Evolutionary conservation across 2,888 invertebrate species (phyloP).

Genomic region (Deilephila porcellus): DNA sequence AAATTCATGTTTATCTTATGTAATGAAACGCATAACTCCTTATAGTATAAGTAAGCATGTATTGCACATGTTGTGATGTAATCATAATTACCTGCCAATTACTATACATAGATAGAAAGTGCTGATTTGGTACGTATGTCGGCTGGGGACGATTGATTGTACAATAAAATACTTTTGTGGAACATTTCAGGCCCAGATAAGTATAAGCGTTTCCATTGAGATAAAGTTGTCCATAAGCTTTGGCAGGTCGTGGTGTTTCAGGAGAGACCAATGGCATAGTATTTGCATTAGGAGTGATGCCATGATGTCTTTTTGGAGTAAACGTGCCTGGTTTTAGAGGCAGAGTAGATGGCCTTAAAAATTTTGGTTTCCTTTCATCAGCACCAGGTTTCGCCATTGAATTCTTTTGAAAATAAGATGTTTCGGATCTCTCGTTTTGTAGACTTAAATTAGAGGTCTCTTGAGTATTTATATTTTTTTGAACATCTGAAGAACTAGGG

Average conservation of each 20-base stretch:
- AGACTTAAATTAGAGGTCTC: conserved; percentile 54
- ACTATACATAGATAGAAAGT: conserved; percentile 97
- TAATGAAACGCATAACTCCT: conserved; percentile 37
- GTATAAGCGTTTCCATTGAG: conserved; percentile 96
- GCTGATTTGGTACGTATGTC: conserved; percentile 95
- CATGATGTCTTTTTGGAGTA: conserved; percentile 91
- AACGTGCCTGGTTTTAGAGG: conserved; percentile 94
- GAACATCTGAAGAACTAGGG: conserved; percentile 72
- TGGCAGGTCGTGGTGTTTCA: conserved; percentile 95
- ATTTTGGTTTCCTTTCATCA: conserved; percentile 86
- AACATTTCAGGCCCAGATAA: conserved; percentile 95
- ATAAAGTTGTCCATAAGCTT: conserved; percentile 94
- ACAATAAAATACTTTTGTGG: conserved; percentile 96
- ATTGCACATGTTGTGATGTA: conserved; percentile 25
- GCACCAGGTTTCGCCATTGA: conserved; percentile 53
- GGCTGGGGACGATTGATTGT: conserved; percentile 97
- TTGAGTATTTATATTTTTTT: conserved; percentile 69
- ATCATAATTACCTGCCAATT: conserved; percentile 91
- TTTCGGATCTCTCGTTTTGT: conserved; percentile 77
- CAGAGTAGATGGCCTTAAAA: conserved; percentile 92
- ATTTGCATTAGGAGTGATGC: conserved; percentile 92
- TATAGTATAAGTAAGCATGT: background rate
- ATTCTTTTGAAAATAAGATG: conserved; percentile 80
- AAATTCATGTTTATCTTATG: conserved; percentile 55
- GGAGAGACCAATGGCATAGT: conserved; percentile 94